phyloP scores from a whole-genome alignment of 2,888 invertebrate genomes.

The Phalera bucephala region DNA sequence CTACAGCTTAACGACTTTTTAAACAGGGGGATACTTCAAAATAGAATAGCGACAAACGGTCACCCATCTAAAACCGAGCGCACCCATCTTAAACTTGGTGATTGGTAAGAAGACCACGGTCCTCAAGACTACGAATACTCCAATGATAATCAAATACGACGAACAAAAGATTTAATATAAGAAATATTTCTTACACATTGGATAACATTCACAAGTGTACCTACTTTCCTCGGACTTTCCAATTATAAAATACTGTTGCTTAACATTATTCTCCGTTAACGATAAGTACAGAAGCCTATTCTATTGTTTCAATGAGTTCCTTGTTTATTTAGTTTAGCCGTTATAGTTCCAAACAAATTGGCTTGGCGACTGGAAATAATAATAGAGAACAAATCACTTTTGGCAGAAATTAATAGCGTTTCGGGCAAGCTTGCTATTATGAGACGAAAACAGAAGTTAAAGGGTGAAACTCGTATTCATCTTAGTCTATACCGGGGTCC shows the following conservation, averaged over 20 bases:
- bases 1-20: too few relatives aligned
- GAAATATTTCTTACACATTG: too few relatives aligned
- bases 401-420: constrained; percentile 33
- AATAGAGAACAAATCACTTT: constrained; percentile 33
- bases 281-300: background rate
- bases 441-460: constrained; percentile 30
- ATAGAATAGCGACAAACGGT: too few relatives aligned
- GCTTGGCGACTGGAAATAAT: constrained; percentile 17
- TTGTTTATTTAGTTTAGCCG: constrained; percentile 12
- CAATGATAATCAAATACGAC: too few relatives aligned
- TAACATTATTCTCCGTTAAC: background rate
- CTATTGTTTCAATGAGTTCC: constrained; percentile 7
- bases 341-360: constrained; percentile 21
- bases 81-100: too few relatives aligned
- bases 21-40: too few relatives aligned
- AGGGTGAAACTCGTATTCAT: constrained; percentile 46
- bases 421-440: background rate
- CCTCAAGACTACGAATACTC: too few relatives aligned
- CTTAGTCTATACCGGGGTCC: constrained; percentile 35
- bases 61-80: too few relatives aligned
- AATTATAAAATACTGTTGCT: constrained; percentile 1
- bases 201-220: too few relatives aligned
- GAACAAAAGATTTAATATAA: too few relatives aligned
- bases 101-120: too few relatives aligned
- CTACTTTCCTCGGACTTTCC: background rate